These are phyloP conservation scores for Gopherus evgoodei DNA, from an alignment of 2,113 vertebrate genomes.

Conservation along the genomic window DNA sequence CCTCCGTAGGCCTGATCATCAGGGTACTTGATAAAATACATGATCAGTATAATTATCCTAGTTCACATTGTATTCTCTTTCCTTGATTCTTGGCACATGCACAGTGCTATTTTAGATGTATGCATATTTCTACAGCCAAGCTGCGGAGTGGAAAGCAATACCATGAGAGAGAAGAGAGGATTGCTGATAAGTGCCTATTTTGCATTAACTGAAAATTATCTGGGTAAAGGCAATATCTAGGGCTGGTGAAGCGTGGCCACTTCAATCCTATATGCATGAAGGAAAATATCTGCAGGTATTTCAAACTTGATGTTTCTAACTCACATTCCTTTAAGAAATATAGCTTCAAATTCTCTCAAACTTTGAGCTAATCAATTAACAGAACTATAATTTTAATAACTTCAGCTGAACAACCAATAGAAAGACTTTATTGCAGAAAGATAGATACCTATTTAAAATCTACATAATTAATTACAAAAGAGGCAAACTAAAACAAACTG, in stretches of 20 bases:
- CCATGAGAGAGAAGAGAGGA: background rate
- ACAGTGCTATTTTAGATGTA: background rate
- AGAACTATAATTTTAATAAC: background rate
- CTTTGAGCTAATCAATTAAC: background rate
- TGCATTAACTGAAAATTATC: background rate
- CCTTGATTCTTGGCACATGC: background rate
- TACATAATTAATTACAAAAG: slow-evolving; percentile 37
- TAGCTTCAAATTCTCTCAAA: background rate
- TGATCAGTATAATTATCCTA: background rate
- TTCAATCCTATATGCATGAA: background rate
- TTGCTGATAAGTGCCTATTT: background rate
- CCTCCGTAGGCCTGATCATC: background rate
- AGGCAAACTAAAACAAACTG: slow-evolving; percentile 3
- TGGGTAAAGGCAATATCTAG: background rate
- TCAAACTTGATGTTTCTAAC: background rate
- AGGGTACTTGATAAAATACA: background rate
- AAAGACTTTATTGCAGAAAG: background rate
- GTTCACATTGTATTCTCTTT: background rate
- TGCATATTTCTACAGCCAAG: background rate
- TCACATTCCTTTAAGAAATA: background rate
- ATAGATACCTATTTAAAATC: background rate
- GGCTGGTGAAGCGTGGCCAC: background rate
- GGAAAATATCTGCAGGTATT: background rate
- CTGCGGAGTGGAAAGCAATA: background rate
- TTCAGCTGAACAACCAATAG: background rate